Base-by-base conservation (phyloP, 2,888 invertebrate species). In the Chrysolina oricalcia region DNA sequence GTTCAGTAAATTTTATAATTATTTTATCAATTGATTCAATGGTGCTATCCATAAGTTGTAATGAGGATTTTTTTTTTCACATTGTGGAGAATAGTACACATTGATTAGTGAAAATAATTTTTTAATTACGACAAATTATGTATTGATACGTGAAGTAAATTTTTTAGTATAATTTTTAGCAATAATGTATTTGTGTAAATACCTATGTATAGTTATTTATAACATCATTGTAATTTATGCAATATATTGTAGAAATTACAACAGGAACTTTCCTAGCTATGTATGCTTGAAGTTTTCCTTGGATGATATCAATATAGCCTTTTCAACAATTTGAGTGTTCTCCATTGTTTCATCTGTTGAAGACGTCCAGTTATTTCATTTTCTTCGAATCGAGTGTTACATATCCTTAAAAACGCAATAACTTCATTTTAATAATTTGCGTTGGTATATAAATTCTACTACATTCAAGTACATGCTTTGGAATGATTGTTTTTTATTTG, bases 141-240 rank as follows among this genome's bases (percentile, higher is more conserved):
- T 67, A 56, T 27, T 6, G 9, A 35, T 71, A 63, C 19, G 4
- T 53, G 2, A 9, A 23, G 4, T 53, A 17, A 4, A 15, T 70
- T 70, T 41, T 64, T 67, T 43, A 72, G 63, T 73, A 69, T 76
- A 48, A 70, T 77, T 78, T 78, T 75, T 74, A 78, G 74, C 76
- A 79, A 79, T 78, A 78, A 78, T 82, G 80, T 83, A 85, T 79
- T 84, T 85, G 81, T 89, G 88, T 89, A 89, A 87, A 89, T 89
- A 89, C 88, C 88, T 88, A 88, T 89, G 88, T 89, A 88, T 87
- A 88, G 87, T 87, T 87, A 88, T 85, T 86, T 87, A 86, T 87
- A 87, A 86, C 80, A 81, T 80, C 77, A 78, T 81, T 83, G 84
- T 85, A 84, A 83, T 85, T 82, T 82, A 82, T 81, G 83, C 82